Percentiles rank a stretch among this genome's conserved stretches.
Evolutionary conservation across 2,797 vertebrate species (phyloP).

Genomic region (Rhincodon typus): DNA sequence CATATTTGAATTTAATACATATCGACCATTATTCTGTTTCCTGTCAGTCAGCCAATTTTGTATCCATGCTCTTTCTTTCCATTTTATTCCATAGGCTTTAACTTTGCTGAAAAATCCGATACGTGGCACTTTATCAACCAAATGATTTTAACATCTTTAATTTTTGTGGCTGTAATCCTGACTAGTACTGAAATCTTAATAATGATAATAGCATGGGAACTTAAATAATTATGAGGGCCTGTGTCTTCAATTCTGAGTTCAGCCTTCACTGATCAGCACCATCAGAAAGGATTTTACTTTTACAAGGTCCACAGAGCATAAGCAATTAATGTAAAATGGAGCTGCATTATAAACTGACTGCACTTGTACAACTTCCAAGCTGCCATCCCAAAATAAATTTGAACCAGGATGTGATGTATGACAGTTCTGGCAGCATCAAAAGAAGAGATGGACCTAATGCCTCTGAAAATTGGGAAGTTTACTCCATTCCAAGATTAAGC

Average conservation of each 20-base stretch:
- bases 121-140: background rate
- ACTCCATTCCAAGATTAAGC: background rate
- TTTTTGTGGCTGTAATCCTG: background rate
- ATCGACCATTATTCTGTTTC: background rate
- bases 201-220: background rate
- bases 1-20: background rate
- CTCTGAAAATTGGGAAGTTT: background rate
- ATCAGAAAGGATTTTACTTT: conserved; percentile 5
- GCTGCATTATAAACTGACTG: background rate
- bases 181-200: background rate
- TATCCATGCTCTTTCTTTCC: background rate
- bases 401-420: background rate
- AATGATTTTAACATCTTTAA: background rate
- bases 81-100: background rate
- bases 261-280: background rate
- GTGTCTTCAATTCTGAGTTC: background rate
- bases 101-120: background rate
- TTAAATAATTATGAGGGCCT: background rate
- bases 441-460: background rate
- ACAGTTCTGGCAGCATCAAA: background rate
- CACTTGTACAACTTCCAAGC: background rate
- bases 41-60: background rate
- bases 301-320: background rate
- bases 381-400: background rate
- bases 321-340: background rate